Evolutionary conservation across 1,140 invertebrate species (phyloP).

Genomic region (Kradibia gibbosae): DNA sequence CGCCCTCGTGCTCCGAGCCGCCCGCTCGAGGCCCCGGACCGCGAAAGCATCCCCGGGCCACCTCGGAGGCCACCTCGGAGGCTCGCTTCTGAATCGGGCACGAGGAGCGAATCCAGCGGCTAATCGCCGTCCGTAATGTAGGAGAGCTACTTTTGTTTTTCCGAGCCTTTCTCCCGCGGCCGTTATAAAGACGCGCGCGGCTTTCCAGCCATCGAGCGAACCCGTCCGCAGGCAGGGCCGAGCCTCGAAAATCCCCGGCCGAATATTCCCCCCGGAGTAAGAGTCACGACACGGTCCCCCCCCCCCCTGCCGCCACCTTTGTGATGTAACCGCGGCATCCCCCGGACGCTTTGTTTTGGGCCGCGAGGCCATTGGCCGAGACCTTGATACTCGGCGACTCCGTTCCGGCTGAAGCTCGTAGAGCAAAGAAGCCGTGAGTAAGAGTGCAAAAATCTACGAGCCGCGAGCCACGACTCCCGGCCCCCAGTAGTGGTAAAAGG

Average conservation of each 20-base stretch:
- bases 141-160: conserved; percentile 37
- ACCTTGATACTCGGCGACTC: conserved; percentile 46
- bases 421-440: conserved; percentile 15
- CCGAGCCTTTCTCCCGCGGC: conserved; percentile 25
- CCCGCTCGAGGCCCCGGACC: no score
- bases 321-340: no score
- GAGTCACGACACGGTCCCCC: no score
- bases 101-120: background rate
- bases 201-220: background rate
- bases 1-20: no score
- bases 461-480: background rate
- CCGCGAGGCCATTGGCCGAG: conserved; percentile 46
- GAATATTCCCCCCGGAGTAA: background rate
- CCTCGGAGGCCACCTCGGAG: background rate
- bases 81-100: no score
- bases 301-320: no score
- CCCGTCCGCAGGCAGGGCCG: background rate
- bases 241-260: background rate
- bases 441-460: conserved; percentile 33
- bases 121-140: background rate
- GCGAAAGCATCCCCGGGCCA: background rate
- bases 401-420: conserved; percentile 43
- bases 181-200: background rate
- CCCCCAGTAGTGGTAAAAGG: background rate
- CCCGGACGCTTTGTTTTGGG: background rate